Evolutionary conservation across 2,888 invertebrate genomes (phyloP).

Genomic region (Polydrusus tereticollis): DNA sequence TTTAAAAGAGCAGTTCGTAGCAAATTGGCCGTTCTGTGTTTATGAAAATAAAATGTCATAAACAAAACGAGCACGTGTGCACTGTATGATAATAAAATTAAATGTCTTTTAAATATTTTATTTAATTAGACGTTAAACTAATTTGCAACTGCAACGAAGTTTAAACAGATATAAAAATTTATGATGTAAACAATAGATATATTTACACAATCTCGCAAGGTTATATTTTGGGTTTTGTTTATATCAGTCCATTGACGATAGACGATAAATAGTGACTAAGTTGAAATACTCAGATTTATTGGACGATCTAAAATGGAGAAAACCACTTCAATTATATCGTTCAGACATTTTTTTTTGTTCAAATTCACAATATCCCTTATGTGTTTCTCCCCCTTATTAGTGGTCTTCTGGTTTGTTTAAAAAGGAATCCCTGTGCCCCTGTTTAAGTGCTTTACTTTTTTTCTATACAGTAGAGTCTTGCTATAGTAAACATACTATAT

Average conservation of each 20-base stretch:
- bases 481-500: too few relatives aligned
- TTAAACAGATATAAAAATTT: constrained; percentile 8
- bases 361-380: too few relatives aligned
- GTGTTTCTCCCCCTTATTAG: too few relatives aligned
- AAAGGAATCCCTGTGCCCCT: too few relatives aligned
- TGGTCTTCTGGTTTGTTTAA: too few relatives aligned
- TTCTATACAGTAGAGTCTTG: too few relatives aligned
- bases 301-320: too few relatives aligned
- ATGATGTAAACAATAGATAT: constrained; percentile 11
- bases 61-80: not conserved
- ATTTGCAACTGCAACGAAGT: not conserved
- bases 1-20: too few relatives aligned
- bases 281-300: too few relatives aligned
- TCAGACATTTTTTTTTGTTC: too few relatives aligned
- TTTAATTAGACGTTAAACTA: not conserved
- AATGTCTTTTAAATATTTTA: constrained; percentile 2
- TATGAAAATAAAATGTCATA: not conserved
- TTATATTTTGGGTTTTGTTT: constrained; percentile 21
- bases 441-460: not conserved
- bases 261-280: too few relatives aligned
- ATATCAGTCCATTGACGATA: constrained; percentile 7
- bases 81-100: not conserved
- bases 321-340: too few relatives aligned
- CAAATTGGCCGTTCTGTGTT: not conserved
- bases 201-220: not conserved